Base-by-base conservation (phyloP, 2,797 vertebrate genomes). In the Lepidocolaptes lacrymiger region DNA sequence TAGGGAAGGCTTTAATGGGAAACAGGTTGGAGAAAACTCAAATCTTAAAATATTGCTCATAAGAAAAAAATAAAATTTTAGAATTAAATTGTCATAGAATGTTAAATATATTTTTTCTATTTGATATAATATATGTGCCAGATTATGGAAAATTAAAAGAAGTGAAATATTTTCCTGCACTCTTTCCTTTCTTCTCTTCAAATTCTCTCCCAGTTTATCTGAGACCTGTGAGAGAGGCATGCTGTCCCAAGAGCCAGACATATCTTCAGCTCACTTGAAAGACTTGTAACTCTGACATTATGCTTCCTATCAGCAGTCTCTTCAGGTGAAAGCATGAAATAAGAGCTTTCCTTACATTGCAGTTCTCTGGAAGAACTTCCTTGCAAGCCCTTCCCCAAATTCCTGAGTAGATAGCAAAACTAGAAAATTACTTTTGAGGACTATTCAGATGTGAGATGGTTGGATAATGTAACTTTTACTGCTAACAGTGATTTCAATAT, bases 401-500 rank as follows among this genome's bases (percentile, higher is more conserved):
- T 3, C 11, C 27, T 0, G 1, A 10, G 8, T 23, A 26, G 10
- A 20, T 5, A 55, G 8, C 2, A 34, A 3, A 26, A 14, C 17
- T 43, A 15, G 15, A 46, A 92, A 92, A 81, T 8, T 28, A 1
- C 9, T 55, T 69, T 67, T 39, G 14, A 49, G 20, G 1, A 1
- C 32, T 79, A 34, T 55, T 75, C 30, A 61, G 20, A 32, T 12
- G 7, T 75, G 9, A 92, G 9, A 9, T 51, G 8, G 9, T 43
- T 21, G 37, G 27, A 58, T 48, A 73, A 64, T 10, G 3, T 6
- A 78, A 63, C 4, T 55, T 58, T 14, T 46, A 8, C 21, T 46
- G 3, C 51, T 67, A 41, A 11, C 2, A 46, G 1, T 43, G 2
- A 55, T 71, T 18, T 5, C 0, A 17, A 5, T 82, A n/a, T 32